A percentile compares a stretch with the other conserved stretches of the same genome.
phyloP scores from a whole-genome alignment of 1,140 invertebrate genomes.

The Gerris buenoi region DNA sequence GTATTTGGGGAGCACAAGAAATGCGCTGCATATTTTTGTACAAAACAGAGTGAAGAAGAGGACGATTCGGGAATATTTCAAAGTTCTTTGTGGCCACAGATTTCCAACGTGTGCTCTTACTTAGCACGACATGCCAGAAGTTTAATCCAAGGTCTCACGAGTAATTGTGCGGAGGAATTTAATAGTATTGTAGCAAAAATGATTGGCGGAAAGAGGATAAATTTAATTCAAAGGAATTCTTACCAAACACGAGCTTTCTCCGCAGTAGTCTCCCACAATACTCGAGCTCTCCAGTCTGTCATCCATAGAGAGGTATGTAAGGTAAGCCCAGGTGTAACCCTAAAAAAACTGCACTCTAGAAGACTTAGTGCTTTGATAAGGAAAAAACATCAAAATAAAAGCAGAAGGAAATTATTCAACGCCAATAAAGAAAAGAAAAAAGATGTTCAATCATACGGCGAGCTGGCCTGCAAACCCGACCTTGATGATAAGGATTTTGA shows the following conservation, averaged over 20 bases:
- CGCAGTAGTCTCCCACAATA: background rate
- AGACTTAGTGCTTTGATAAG: too few species aligned
- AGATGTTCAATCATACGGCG: too few species aligned
- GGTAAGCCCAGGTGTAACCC: background rate
- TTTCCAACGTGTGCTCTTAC: too few species aligned
- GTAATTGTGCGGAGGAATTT: constrained; percentile 16
- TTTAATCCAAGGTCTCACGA: constrained; percentile 12
- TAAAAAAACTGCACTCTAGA: background rate
- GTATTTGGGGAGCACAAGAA: background rate
- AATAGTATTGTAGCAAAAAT: constrained; percentile 13
- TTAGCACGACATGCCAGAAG: background rate
- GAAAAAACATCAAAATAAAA: too few species aligned
- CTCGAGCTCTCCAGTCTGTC: background rate
- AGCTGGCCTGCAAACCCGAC: too few species aligned
- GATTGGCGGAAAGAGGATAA: constrained; percentile 17
- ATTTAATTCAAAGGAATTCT: constrained; percentile 8
- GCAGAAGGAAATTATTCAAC: too few species aligned
- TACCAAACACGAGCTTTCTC: background rate
- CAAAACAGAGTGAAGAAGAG: background rate
- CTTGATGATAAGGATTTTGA: too few species aligned
- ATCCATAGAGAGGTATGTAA: background rate
- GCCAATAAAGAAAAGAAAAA: too few species aligned
- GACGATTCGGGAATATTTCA: too few species aligned
- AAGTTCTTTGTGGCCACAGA: too few species aligned
- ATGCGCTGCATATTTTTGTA: background rate